Evolutionary conservation across 2,113 vertebrate species (phyloP), one percentile per base, ranked within the genome.

Genomic region (Cottus gobio): DNA sequence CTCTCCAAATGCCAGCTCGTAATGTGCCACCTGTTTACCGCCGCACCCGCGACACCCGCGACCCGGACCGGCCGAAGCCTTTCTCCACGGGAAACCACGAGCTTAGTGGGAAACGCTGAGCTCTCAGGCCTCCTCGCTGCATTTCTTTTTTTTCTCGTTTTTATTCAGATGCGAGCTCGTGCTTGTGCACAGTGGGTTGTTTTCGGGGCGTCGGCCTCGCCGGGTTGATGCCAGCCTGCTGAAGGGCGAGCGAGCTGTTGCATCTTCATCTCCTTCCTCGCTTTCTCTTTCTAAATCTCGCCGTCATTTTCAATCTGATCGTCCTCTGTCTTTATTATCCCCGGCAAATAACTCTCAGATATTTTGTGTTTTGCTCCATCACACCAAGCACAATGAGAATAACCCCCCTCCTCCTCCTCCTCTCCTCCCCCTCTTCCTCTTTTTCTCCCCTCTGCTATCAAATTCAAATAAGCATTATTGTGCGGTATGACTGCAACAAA

Each of bases 21-120:
- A 73, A 82, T 77, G 68, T 79, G 73, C 74, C 86, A 79, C 89
- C 88, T 89, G 85, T 80, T 90, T 86, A 67, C 76, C 77, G 80
- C 89, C 63, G 52, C n/a, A 67, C 48, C 73, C 85, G 67, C 26
- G 1, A 64, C 86, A 79, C 77, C 77, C 26, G 3, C 36, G 1
- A 63, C 44, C 44, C 65, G 42, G 26, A 76, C 37, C 34, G 1
- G 34, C 75, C 62, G 30, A 68, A 90, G 80, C 75, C 67, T 73
- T 80, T 67, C 77, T 78, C 79, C 82, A 60, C 77, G 79, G 64
- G 74, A 89, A 83, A 42, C 60, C 15, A 18, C 30, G 22, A 28
- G 66, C 79, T 79, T 20, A 72, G 30, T 6, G 73, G 34, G 30
- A 39, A 64, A 52, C 42, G 54, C 37, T 69, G 77, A 72, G 70